Conservation (phyloP, 2,797 vertebrate species). For the Otolemur crassicaudatus region DNA sequence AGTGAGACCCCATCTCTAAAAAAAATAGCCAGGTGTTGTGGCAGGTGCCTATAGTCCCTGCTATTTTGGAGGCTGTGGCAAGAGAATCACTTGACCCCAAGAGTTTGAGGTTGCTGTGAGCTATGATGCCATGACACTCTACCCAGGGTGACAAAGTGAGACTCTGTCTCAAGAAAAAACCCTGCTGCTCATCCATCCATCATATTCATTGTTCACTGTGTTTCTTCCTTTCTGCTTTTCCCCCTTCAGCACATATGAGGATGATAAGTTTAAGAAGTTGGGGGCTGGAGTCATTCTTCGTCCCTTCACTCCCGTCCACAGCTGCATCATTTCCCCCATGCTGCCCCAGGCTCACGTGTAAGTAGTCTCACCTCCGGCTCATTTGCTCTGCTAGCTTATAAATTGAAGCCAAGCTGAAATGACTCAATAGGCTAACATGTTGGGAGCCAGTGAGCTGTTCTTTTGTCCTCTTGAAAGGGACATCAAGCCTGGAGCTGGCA, state of each 20-base stretch:
- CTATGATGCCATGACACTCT: too few relatives aligned
- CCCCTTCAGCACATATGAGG: background rate
- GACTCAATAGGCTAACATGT: fast-evolving
- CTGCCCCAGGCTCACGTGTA: constrained; percentile 82
- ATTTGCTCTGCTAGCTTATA: background rate
- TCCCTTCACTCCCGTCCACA: constrained; percentile 87
- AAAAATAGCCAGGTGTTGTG: too few relatives aligned
- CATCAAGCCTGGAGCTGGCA: background rate
- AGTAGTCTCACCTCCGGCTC: background rate
- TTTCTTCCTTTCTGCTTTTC: background rate
- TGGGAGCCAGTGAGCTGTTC: background rate
- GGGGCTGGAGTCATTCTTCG: background rate
- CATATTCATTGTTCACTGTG: background rate
- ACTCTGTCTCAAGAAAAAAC: too few relatives aligned
- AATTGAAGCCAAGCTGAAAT: background rate
- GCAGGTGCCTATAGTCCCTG: too few relatives aligned
- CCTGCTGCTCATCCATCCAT: background rate
- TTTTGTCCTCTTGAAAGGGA: constrained; percentile 50
- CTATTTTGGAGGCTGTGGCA: too few relatives aligned
- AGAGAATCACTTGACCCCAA: too few relatives aligned
- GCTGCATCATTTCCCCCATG: constrained; percentile 83
- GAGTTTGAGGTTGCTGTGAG: too few relatives aligned
- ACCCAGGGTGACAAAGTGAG: too few relatives aligned
- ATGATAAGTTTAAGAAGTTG: background rate
- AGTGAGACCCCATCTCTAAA: too few relatives aligned